phyloP scores from a whole-genome alignment of 30 jellyfish, hydroid and myxozoan genomes.

The Aurelia aurita complex sp. Pacific region DNA sequence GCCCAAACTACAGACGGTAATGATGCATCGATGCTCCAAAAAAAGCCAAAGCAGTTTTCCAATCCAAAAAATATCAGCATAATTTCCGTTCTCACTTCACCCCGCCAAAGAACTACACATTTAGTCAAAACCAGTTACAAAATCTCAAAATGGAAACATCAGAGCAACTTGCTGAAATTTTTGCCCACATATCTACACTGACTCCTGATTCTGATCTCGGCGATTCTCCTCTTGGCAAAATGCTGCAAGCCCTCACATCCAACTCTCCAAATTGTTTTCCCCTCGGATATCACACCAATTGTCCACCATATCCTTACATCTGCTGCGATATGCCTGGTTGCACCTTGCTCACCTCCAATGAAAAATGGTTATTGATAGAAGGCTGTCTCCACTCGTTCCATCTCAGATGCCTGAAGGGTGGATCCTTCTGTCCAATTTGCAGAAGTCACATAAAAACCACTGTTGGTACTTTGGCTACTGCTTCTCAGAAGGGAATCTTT shows the following conservation, averaged over 20 bases:
- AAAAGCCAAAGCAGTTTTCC: constrained; percentile 33
- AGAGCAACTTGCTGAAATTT: constrained; percentile 9
- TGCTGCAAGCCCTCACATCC: background rate
- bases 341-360: constrained; percentile 8
- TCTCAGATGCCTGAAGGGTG: constrained; percentile 15
- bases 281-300: constrained; percentile 6
- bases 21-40: constrained; percentile 14
- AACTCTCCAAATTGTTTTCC: constrained; percentile 8
- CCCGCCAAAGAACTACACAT: constrained; percentile 25
- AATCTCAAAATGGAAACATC: constrained; percentile 13
- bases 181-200: background rate
- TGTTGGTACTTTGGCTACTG: constrained; percentile 14
- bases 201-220: constrained; percentile 15
- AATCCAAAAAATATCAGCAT: constrained; percentile 25
- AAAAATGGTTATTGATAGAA: constrained; percentile 4
- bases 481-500: constrained; percentile 22
- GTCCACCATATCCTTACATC: constrained; percentile 21
- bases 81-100: constrained; percentile 29
- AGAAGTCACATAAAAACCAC: constrained; percentile 14
- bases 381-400: constrained; percentile 15
- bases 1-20: constrained; percentile 25
- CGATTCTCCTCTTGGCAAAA: constrained; percentile 20
- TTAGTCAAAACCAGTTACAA: constrained; percentile 36
- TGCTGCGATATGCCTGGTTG: constrained; percentile 29
- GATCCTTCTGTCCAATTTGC: constrained; percentile 17